Evolutionary conservation across 2,797 vertebrate genomes (phyloP).

Genomic region (Phalloptychus januarius): DNA sequence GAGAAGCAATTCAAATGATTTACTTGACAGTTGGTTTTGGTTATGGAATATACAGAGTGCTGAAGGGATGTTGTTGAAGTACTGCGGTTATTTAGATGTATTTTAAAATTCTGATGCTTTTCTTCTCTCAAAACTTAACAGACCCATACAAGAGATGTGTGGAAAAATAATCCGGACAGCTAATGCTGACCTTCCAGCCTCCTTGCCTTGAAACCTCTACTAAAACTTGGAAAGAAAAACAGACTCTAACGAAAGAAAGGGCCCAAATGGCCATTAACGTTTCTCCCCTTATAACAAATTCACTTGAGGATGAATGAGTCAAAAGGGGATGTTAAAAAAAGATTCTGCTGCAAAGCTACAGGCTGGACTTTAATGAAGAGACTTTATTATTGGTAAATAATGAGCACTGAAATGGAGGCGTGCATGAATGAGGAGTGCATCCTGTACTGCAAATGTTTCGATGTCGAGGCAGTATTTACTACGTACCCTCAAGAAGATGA

Average conservation of each 20-base stretch:
- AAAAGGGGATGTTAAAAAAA: constrained; percentile 56
- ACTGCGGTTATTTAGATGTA: constrained; percentile 30
- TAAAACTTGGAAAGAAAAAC: constrained; percentile 48
- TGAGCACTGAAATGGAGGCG: constrained; percentile 65
- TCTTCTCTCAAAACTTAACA: constrained; percentile 27
- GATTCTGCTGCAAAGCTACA: constrained; percentile 62
- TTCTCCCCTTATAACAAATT: constrained; percentile 57
- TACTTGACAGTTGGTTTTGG: constrained; percentile 47
- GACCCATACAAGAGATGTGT: constrained; percentile 33
- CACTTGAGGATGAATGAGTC: constrained; percentile 61
- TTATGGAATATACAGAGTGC: constrained; percentile 39
- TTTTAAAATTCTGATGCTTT: constrained; percentile 36
- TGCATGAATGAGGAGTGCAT: constrained; percentile 49
- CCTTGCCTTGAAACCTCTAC: constrained; percentile 53
- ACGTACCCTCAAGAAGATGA: constrained; percentile 64
- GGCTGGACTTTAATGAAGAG: constrained; percentile 74
- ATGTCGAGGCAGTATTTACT: constrained; percentile 64
- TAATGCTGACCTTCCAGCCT: constrained; percentile 57
- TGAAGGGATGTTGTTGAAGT: constrained; percentile 13
- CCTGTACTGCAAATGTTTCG: constrained; percentile 56
- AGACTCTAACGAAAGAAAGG: constrained; percentile 51
- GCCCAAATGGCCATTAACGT: constrained; percentile 57
- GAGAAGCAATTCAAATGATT: constrained; percentile 34
- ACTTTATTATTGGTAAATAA: constrained; percentile 71
- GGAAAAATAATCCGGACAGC: constrained; percentile 42